Percentiles rank a stretch among this genome's conserved stretches.
Evolutionary conservation across 1,140 invertebrate genomes (phyloP).

Genomic region (Doryteuthis pealeii): DNA sequence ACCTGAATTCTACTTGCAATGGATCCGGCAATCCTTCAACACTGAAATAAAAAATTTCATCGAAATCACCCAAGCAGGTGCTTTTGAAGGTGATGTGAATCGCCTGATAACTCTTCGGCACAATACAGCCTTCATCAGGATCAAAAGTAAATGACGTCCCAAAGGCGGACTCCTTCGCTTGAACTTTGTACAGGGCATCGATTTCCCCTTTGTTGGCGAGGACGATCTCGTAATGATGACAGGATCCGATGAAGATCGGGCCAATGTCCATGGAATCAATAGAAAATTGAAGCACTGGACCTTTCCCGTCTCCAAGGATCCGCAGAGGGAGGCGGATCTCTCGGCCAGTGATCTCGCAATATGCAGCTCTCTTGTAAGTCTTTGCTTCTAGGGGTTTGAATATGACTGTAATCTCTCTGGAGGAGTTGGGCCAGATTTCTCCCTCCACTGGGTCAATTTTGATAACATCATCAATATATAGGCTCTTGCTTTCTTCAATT

Average conservation of each 20-base stretch:
- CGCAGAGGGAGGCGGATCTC: constrained; percentile 56
- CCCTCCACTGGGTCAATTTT: constrained; percentile 59
- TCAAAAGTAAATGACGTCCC: constrained; percentile 59
- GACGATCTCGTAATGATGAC: constrained; percentile 58
- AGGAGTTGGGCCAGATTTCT: constrained; percentile 60
- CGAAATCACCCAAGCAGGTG: constrained; percentile 56
- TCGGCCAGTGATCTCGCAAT: constrained; percentile 59
- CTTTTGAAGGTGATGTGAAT: constrained; percentile 55
- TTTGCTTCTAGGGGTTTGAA: constrained; percentile 58
- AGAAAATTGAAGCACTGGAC: constrained; percentile 58
- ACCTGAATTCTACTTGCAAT: constrained; percentile 51
- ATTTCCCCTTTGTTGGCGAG: constrained; percentile 60
- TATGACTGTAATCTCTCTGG: constrained; percentile 52
- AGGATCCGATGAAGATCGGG: constrained; percentile 59
- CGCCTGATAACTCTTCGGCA: constrained; percentile 58
- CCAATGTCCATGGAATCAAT: constrained; percentile 57
- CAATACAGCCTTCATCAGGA: constrained; percentile 57
- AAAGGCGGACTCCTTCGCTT: constrained; percentile 48
- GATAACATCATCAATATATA: constrained; percentile 58
- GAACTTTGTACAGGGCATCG: constrained; percentile 58
- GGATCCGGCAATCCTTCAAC: constrained; percentile 56
- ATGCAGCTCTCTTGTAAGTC: constrained; percentile 54
- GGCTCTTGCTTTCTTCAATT: constrained; percentile 48
- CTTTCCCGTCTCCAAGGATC: constrained; percentile 56
- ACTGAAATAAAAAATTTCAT: constrained; percentile 57